Evolutionary conservation across 2,888 invertebrate species (phyloP).

Genomic region (Eristalinus sepulchralis): DNA sequence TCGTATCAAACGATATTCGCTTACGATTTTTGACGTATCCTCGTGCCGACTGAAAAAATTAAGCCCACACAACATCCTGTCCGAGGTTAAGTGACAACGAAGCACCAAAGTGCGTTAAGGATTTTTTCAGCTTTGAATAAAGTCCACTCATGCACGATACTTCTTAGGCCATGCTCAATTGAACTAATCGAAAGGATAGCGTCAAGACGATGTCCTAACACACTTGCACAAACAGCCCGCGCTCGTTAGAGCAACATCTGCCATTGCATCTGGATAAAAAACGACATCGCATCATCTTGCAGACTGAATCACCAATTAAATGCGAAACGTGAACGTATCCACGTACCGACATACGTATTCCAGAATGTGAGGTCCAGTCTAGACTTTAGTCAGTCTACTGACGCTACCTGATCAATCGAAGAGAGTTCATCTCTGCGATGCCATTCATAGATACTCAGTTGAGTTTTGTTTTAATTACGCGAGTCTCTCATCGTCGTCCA

Average conservation of each 20-base stretch:
- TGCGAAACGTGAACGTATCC: slow-evolving; percentile 47
- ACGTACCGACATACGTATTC: background rate
- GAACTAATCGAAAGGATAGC: slow-evolving; percentile 31
- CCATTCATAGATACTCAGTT: slow-evolving; percentile 57
- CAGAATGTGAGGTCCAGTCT: slow-evolving; percentile 52
- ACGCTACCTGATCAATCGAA: slow-evolving; percentile 42
- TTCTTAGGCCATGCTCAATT: background rate
- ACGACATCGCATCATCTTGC: slow-evolving; percentile 9
- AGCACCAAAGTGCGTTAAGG: background rate
- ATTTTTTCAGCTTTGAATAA: background rate
- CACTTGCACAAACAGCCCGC: background rate
- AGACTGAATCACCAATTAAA: slow-evolving; percentile 54
- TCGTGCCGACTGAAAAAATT: background rate
- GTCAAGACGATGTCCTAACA: slow-evolving; percentile 8
- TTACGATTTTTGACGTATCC: slow-evolving; percentile 42
- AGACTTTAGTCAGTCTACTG: slow-evolving; percentile 21
- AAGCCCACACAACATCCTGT: slow-evolving; percentile 24
- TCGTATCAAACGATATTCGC: slow-evolving; percentile 59
- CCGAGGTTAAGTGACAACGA: slow-evolving; percentile 39
- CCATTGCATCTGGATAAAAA: slow-evolving; percentile 10
- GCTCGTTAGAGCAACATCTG: slow-evolving; percentile 27
- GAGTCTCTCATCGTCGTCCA: slow-evolving; percentile 23
- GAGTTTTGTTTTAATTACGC: slow-evolving; percentile 60
- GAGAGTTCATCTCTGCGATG: slow-evolving; percentile 54
- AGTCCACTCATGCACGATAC: background rate